Conservation (phyloP, 2,888 invertebrate species). For the Adelphocoris suturalis region DNA sequence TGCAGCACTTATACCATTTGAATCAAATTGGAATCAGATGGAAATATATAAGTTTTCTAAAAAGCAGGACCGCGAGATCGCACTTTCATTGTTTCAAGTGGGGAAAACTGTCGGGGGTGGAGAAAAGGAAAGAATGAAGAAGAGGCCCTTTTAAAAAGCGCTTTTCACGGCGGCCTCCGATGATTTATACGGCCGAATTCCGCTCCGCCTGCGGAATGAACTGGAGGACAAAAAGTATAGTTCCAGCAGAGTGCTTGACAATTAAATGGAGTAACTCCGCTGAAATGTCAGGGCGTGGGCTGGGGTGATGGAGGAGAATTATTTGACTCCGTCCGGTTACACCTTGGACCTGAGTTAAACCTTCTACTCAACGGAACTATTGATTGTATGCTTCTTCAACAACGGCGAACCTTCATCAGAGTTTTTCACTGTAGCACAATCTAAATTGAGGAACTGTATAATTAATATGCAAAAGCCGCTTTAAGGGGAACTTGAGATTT, state of each 20-base stretch:
- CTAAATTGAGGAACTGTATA: too few species aligned
- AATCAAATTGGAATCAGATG: background rate
- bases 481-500: too few species aligned
- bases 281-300: background rate
- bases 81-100: background rate
- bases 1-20: background rate
- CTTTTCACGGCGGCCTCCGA: background rate
- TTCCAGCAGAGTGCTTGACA: background rate
- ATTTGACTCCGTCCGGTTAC: background rate
- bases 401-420: too few species aligned
- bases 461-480: too few species aligned
- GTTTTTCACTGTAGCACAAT: too few species aligned
- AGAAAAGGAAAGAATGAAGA: background rate
- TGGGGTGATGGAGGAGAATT: background rate
- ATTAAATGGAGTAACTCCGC: slow-evolving; percentile 13
- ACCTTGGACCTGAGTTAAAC: too few species aligned
- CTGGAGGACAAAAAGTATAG: background rate
- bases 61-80: background rate
- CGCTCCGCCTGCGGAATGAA: background rate
- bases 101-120: background rate
- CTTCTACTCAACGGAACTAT: too few species aligned
- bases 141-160: background rate
- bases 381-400: too few species aligned
- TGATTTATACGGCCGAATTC: slow-evolving; percentile 34
- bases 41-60: background rate